phyloP scores from a whole-genome alignment of 1,140 invertebrate genomes.

The Zaprionus tsacasi region DNA sequence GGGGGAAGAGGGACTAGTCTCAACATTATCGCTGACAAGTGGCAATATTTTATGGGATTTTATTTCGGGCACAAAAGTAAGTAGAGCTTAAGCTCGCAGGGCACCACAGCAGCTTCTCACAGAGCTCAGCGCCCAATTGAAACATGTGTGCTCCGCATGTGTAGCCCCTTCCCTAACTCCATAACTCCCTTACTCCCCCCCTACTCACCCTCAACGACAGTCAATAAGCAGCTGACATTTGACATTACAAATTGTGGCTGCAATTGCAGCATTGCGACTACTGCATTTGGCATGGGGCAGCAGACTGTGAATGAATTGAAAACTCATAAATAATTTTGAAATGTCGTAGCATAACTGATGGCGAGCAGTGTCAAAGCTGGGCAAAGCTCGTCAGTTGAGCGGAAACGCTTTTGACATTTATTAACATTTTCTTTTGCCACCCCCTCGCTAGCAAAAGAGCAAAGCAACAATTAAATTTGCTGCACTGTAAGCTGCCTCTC shows the following conservation, averaged over 20 bases:
- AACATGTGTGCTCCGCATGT: conserved; percentile 73
- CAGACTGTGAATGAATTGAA: conserved; percentile 68
- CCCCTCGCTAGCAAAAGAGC: no score
- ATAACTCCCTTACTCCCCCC: no score
- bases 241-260: conserved; percentile 56
- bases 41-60: conserved; percentile 61
- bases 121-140: conserved; percentile 52
- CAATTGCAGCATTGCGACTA: conserved; percentile 5
- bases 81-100: conserved; percentile 37
- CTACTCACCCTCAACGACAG: no score
- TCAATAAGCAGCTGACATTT: conserved; percentile 65
- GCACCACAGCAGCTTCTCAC: conserved; percentile 45
- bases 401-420: conserved; percentile 78
- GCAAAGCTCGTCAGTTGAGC: conserved; percentile 67
- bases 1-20: background rate
- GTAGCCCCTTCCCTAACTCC: background rate
- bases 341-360: conserved; percentile 20
- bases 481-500: no score
- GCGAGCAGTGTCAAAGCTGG: conserved; percentile 51
- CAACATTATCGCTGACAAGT: conserved; percentile 61
- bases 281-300: background rate
- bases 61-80: conserved; percentile 40
- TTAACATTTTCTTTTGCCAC: conserved; percentile 60
- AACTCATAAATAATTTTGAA: conserved; percentile 78
- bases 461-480: conserved; percentile 66